phyloP scores from a whole-genome alignment of 2,113 vertebrate species.

The Rhynchomys soricoides region DNA sequence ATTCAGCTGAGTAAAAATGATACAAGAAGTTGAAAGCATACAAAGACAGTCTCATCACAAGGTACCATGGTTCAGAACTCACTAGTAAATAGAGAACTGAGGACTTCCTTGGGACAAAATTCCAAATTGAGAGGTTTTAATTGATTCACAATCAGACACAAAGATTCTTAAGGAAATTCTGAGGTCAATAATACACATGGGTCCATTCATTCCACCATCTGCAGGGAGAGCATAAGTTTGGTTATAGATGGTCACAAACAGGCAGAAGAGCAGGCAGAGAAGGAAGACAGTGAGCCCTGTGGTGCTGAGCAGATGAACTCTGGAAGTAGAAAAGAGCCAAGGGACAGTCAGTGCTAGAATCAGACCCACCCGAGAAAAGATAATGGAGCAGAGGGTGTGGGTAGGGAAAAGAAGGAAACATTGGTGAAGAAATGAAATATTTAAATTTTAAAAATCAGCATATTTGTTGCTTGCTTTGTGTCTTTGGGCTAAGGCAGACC shows the following conservation, averaged over 20 bases:
- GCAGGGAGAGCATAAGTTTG: not conserved
- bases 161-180: not conserved
- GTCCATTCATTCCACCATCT: not conserved
- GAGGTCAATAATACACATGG: not conserved
- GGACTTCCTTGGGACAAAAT: not conserved
- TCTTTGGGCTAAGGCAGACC: not conserved
- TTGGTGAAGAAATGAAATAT: not conserved
- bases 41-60: not conserved
- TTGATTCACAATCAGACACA: not conserved
- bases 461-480: not conserved
- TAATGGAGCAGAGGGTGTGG: too few species aligned
- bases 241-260: not conserved
- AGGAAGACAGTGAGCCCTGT: not conserved
- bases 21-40: not conserved
- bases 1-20: not conserved
- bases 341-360: not conserved
- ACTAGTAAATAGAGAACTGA: not conserved
- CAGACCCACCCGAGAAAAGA: not conserved
- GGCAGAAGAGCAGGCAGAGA: not conserved
- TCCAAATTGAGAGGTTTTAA: not conserved
- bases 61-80: not conserved
- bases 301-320: not conserved
- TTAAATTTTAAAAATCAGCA: too few species aligned
- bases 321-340: accelerated
- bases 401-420: not conserved